Evolutionary conservation across 2,888 invertebrate species (phyloP), one percentile per base, ranked within the genome.

Genomic region (Metopia argyrocephala): DNA sequence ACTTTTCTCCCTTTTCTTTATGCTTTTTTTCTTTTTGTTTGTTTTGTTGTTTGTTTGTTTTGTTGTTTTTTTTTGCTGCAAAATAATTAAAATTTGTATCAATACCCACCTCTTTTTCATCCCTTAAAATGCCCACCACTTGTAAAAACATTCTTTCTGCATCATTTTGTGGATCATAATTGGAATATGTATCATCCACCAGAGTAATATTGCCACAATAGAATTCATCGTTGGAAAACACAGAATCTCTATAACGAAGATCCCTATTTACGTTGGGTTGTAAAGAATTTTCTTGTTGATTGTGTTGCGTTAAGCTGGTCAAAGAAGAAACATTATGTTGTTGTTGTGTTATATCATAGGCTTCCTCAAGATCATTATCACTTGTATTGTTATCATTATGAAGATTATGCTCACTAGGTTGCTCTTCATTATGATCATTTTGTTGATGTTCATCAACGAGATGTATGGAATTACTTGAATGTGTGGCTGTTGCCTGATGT

Each of bases 141-240:
- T 91, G 90, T 62, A 88, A 85, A 83, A 90, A 91, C 91, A 91
- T 90, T 83, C 89, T 88, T 84, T 91, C 91, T 28, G 90, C 91
- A 83, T 91, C 91, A 82, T 90, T 91, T 83, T 90, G 89, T 52
- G 91, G 90, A 85, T 90, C 89, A 86, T 87, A 89, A 70, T 86
- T 89, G 73, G 89, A 89, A 84, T 89, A 89, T 45, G 87, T 87
- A 83, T 90, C 90, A 69, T 90, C 90, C 80, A 91, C 89, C 64
- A 91, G 85, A 4, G 91, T 91, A 45, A 90, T 88, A 84, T 91
- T 90, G 81, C 89, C 87, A 54, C 89, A 88, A 75, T 87, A 88
- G 50, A 83, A 81, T 48, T 78, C 81, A 71, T 83, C 83, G 1
- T 78, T 54, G 2, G 81, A 81, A 56, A 81, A 81, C 18, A 81